A percentile compares a stretch with the other conserved stretches of the same genome.
Conservation (phyloP, 2,888 invertebrate species). For the Tricholauxania praeusta region DNA sequence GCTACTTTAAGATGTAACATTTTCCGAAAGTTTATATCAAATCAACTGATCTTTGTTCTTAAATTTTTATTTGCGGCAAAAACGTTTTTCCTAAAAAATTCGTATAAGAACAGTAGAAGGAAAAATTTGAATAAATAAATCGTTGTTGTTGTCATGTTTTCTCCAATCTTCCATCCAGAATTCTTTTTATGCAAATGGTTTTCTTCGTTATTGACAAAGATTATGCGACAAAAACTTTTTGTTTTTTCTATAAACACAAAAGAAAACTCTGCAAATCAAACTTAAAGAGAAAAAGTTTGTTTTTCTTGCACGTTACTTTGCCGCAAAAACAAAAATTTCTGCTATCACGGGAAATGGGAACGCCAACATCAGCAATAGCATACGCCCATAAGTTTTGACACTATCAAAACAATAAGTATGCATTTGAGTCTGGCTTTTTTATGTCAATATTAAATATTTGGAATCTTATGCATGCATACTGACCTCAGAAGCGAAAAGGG, state of each 20-base stretch:
- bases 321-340: constrained; percentile 2
- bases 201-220: constrained; percentile 35
- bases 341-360: constrained; percentile 7
- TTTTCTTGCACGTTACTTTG: neutral
- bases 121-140: constrained; percentile 15
- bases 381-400: too few relatives aligned
- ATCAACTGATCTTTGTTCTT: too few relatives aligned
- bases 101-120: too few relatives aligned
- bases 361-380: neutral
- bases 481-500: too few relatives aligned
- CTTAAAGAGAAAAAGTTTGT: neutral
- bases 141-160: constrained; percentile 19
- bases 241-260: neutral
- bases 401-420: too few relatives aligned
- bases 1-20: too few relatives aligned
- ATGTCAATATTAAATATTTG: too few relatives aligned
- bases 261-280: neutral
- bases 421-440: too few relatives aligned
- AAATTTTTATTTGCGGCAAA: too few relatives aligned
- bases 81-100: too few relatives aligned
- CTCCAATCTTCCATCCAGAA: constrained; percentile 16
- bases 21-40: too few relatives aligned
- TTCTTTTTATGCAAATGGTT: constrained; percentile 32
- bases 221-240: constrained; percentile 31
- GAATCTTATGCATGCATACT: too few relatives aligned